phyloP scores from a whole-genome alignment of 2,888 invertebrate species.

The Oscheius onirici region DNA sequence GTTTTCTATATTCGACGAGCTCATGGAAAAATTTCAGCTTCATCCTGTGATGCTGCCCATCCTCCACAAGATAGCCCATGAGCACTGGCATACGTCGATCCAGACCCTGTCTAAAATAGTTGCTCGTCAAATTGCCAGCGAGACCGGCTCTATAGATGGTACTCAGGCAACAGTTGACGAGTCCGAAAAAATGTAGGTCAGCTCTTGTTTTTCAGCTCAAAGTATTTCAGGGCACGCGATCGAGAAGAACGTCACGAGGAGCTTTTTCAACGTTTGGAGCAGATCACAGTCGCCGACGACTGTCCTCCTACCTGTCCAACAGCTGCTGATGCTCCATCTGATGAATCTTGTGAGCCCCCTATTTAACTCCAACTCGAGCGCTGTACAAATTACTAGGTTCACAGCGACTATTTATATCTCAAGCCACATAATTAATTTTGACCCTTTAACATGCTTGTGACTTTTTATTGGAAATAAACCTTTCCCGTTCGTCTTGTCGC shows the following conservation, averaged over 20 bases:
- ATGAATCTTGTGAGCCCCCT: background rate
- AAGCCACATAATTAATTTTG: too few species aligned
- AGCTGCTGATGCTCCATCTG: background rate
- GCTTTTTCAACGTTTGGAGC: background rate
- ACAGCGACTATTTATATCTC: background rate
- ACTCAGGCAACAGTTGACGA: background rate
- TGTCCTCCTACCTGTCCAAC: too few species aligned
- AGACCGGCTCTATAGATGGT: background rate
- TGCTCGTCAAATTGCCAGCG: slow-evolving; percentile 7
- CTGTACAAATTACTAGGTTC: background rate
- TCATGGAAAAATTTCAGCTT: background rate
- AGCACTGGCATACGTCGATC: slow-evolving; percentile 15
- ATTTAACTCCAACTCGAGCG: background rate
- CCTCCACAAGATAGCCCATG: background rate
- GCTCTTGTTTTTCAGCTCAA: background rate
- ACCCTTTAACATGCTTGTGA: too few species aligned
- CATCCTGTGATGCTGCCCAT: slow-evolving; percentile 4
- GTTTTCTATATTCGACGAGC: too few species aligned
- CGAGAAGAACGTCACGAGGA: slow-evolving; percentile 9
- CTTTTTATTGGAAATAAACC: too few species aligned
- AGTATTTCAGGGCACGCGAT: background rate
- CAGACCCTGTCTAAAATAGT: background rate
- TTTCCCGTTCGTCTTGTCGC: too few species aligned
- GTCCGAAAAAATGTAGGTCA: background rate
- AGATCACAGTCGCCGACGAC: background rate